Conservation (phyloP, 2,888 invertebrate genomes). For the Platypus cylindrus region DNA sequence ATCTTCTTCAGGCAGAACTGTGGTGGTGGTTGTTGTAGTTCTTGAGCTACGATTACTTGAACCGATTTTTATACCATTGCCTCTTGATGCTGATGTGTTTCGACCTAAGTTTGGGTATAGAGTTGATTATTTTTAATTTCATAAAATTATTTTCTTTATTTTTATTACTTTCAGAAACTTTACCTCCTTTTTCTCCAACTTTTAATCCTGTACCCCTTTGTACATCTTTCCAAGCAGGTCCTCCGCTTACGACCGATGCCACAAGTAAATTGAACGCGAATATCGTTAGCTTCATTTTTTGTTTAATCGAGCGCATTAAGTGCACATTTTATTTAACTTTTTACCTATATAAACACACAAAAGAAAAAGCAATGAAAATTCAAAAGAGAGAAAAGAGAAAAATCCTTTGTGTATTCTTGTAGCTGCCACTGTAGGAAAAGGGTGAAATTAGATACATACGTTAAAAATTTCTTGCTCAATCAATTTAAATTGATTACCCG, state of each 20-base stretch:
- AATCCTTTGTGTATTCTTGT: too few species aligned
- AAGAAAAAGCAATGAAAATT: too few species aligned
- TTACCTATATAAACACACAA: too few species aligned
- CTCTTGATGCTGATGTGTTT: conserved; percentile 27
- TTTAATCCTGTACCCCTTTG: conserved; percentile 32
- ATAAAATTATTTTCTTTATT: conserved; percentile 3
- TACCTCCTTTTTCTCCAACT: conserved; percentile 23
- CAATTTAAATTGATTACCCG: too few species aligned
- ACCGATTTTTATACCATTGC: conserved; percentile 31
- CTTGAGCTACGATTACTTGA: conserved; percentile 25
- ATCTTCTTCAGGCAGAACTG: conserved; percentile 27
- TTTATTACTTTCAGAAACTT: neutral
- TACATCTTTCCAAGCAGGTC: conserved; percentile 34
- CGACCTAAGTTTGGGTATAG: too few species aligned
- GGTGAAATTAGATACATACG: too few species aligned
- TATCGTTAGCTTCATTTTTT: conserved; percentile 14
- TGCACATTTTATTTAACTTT: neutral
- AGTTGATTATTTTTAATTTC: too few species aligned
- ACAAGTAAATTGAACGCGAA: conserved; percentile 17
- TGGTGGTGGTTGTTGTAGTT: conserved; percentile 23
- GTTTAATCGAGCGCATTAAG: neutral
- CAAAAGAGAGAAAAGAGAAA: too few species aligned
- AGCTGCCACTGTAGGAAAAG: too few species aligned
- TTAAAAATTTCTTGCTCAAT: too few species aligned
- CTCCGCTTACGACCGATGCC: conserved; percentile 32